Evolutionary conservation across 2,113 vertebrate genomes (phyloP).

Genomic region (Thryonomys swinderianus): DNA sequence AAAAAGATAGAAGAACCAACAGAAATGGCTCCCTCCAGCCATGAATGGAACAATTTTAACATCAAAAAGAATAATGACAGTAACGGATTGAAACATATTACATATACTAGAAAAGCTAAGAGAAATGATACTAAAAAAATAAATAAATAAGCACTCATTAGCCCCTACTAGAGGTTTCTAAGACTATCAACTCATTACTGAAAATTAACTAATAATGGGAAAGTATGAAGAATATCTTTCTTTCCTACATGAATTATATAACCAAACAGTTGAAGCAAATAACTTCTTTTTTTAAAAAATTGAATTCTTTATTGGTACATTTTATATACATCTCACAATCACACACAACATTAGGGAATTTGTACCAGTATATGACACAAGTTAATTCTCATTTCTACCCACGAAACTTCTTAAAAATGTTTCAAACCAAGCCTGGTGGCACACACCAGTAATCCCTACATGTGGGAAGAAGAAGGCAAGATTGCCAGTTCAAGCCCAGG

Average conservation of each 20-base stretch:
- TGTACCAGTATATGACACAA: no score
- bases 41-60: slow-evolving; percentile 4
- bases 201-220: slow-evolving; percentile 39
- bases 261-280: slow-evolving; percentile 16
- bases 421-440: background rate
- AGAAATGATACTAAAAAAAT: background rate
- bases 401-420: slow-evolving; percentile 3
- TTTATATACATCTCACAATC: no score
- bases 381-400: no score
- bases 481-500: background rate
- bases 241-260: slow-evolving; percentile 27
- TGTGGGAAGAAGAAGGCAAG: background rate
- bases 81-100: background rate
- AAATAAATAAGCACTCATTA: background rate
- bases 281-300: no score
- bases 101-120: slow-evolving; percentile 7
- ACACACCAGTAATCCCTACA: background rate
- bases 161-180: background rate
- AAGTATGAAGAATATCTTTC: background rate
- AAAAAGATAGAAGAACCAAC: no score
- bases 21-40: background rate
- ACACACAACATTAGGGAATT: no score
- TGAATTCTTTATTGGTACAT: no score
- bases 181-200: background rate
- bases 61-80: slow-evolving; percentile 22